Conservation (phyloP, 2,888 invertebrate genomes). For the Drosophila bunnanda region DNA sequence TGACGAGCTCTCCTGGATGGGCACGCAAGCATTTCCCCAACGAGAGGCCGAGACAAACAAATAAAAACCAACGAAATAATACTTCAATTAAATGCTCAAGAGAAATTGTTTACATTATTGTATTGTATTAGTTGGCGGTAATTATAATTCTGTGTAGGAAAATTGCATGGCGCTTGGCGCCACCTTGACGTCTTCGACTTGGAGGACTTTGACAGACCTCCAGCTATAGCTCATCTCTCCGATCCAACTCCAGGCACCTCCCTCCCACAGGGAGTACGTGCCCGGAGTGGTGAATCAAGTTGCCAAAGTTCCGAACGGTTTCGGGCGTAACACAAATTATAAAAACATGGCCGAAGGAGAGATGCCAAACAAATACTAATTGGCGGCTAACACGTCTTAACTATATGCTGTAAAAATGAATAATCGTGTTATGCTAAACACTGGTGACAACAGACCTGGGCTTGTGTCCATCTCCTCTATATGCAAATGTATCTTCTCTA, state of each 20-base stretch:
- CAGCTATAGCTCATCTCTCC: not conserved
- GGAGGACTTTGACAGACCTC: slow-evolving; percentile 72
- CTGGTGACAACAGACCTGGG: slow-evolving; percentile 49
- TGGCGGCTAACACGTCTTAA: slow-evolving; percentile 35
- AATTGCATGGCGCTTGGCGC: slow-evolving; percentile 70
- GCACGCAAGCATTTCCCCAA: slow-evolving; percentile 57
- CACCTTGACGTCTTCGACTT: slow-evolving; percentile 62
- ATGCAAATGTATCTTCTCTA: slow-evolving; percentile 60
- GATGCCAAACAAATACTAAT: slow-evolving; percentile 46
- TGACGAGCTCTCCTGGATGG: slow-evolving; percentile 23
- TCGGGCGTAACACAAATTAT: slow-evolving; percentile 67
- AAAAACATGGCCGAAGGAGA: slow-evolving; percentile 35
- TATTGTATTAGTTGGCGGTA: slow-evolving; percentile 49
- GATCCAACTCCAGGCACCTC: slow-evolving; percentile 12
- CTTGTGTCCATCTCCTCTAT: slow-evolving; percentile 27
- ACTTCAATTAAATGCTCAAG: slow-evolving; percentile 50
- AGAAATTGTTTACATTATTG: slow-evolving; percentile 61
- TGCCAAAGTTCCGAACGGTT: slow-evolving; percentile 56
- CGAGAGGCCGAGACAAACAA: slow-evolving; percentile 16
- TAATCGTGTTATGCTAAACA: slow-evolving; percentile 58
- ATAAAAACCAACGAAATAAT: slow-evolving; percentile 19
- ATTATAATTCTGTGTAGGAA: slow-evolving; percentile 65
- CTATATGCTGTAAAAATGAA: slow-evolving; percentile 61
- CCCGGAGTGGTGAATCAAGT: slow-evolving; percentile 52
- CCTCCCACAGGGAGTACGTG: slow-evolving; percentile 51